Percentiles rank a stretch among this genome's conserved stretches.
Conservation (phyloP, 1,140 invertebrate genomes). For the Melitaea cinxia region DNA sequence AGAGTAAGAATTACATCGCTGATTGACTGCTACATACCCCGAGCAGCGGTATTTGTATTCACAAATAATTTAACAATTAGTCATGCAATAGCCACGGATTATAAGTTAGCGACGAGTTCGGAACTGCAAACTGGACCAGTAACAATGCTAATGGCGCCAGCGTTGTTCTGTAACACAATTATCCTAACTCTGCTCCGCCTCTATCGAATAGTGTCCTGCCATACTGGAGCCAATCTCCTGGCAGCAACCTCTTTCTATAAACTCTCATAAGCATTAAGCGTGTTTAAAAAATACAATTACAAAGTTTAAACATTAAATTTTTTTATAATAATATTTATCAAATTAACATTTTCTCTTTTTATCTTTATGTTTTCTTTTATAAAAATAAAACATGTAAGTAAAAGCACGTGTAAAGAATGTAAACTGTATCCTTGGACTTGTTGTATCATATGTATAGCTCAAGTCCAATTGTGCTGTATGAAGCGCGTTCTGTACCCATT, state of each 20-base stretch:
- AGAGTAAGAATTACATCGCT: no score
- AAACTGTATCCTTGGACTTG: no score
- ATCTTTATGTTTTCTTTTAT: no score
- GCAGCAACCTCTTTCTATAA: not conserved
- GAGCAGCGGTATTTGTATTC: not conserved
- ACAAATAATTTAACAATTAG: constrained; percentile 5
- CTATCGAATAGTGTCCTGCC: constrained; percentile 21
- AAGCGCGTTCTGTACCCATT: no score
- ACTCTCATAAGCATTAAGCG: not conserved
- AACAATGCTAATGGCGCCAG: constrained; percentile 30
- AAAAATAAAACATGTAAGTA: no score
- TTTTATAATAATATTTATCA: no score
- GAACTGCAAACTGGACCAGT: constrained; percentile 27
- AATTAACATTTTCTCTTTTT: no score
- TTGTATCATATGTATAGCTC: no score
- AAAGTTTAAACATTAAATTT: no score
- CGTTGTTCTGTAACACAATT: constrained; percentile 33
- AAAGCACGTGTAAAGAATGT: no score
- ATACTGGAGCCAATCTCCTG: constrained; percentile 3
- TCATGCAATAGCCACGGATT: constrained; percentile 22
- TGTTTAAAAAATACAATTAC: not conserved
- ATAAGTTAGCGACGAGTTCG: constrained; percentile 14
- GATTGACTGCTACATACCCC: no score
- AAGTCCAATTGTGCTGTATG: no score
- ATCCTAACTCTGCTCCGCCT: constrained; percentile 4